These are phyloP conservation scores for Kryptolebias marmoratus DNA, from an alignment of 2,113 vertebrate species.

Conservation along the genomic window DNA sequence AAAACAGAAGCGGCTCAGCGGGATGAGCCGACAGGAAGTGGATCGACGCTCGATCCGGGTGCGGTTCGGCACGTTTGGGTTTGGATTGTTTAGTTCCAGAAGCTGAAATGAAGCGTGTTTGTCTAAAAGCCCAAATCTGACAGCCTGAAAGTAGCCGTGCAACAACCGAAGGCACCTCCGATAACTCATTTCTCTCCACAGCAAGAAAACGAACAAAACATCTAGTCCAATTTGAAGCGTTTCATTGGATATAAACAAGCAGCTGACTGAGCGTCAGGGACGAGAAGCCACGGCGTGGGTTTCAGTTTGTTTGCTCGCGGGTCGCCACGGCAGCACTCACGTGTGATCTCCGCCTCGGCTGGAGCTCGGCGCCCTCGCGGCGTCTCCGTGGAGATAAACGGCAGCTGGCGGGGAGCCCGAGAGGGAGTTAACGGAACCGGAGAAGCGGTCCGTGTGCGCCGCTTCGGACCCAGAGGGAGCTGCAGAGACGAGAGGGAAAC, in stretches of 20 bases:
- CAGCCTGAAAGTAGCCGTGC: constrained; percentile 17
- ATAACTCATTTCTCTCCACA: constrained; percentile 50
- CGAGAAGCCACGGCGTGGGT: too few species aligned
- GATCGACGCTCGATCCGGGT: too few species aligned
- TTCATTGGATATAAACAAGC: background rate
- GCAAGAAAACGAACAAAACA: constrained; percentile 37
- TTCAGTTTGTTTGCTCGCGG: constrained; percentile 24
- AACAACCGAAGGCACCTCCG: constrained; percentile 51
- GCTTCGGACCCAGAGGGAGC: constrained; percentile 68
- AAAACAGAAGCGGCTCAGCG: too few species aligned
- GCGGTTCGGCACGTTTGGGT: too few species aligned
- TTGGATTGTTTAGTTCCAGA: too few species aligned
- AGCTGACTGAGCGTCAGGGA: too few species aligned
- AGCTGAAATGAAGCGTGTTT: too few species aligned
- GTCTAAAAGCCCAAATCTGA: too few species aligned
- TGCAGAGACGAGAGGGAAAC: constrained; percentile 14
- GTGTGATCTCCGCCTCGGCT: constrained; percentile 64
- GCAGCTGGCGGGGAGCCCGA: background rate
- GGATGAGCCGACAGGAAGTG: too few species aligned
- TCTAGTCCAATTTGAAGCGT: background rate
- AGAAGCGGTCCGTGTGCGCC: constrained; percentile 24
- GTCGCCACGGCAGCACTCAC: constrained; percentile 78
- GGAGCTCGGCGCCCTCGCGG: constrained; percentile 12
- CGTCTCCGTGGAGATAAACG: constrained; percentile 33
- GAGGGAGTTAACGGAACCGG: constrained; percentile 2